Percentiles rank a stretch among this genome's conserved stretches.
phyloP scores from a whole-genome alignment of 2,113 vertebrate species.

The Periophthalmodon schlosseri region DNA sequence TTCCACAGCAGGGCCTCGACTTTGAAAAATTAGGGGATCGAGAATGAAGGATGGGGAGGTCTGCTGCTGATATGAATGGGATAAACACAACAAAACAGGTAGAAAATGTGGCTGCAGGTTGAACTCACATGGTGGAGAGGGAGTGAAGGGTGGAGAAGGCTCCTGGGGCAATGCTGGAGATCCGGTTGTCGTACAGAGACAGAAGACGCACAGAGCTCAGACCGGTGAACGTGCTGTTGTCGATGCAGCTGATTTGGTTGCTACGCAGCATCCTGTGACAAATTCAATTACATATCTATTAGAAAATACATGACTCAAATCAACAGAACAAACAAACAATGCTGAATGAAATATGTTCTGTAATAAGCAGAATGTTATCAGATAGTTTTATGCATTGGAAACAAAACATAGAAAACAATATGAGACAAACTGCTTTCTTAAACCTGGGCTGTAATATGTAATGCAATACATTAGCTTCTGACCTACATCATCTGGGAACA shows the following conservation, averaged over 20 bases:
- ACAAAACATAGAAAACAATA: background rate
- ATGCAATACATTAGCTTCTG: constrained; percentile 55
- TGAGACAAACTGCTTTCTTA: background rate
- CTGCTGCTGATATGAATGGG: background rate
- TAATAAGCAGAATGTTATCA: background rate
- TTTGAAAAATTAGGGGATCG: constrained; percentile 22
- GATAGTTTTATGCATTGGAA: background rate
- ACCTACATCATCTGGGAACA: constrained; percentile 53
- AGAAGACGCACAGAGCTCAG: constrained; percentile 93
- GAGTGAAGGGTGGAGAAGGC: constrained; percentile 95
- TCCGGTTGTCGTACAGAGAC: constrained; percentile 95
- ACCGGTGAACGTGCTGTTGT: constrained; percentile 92
- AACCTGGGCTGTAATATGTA: constrained; percentile 47
- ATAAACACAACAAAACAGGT: constrained; percentile 9
- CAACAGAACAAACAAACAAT: background rate
- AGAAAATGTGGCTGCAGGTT: background rate
- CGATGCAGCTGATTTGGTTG: constrained; percentile 93
- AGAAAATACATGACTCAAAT: background rate
- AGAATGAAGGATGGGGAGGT: constrained; percentile 4
- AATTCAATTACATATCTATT: background rate
- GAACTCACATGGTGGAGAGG: constrained; percentile 94
- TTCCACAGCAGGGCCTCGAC: constrained; percentile 12
- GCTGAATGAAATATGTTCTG: background rate
- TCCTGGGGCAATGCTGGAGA: constrained; percentile 91
- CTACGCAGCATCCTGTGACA: constrained; percentile 90